phyloP scores from a whole-genome alignment of 2,113 vertebrate species.

The Cyanistes caeruleus region DNA sequence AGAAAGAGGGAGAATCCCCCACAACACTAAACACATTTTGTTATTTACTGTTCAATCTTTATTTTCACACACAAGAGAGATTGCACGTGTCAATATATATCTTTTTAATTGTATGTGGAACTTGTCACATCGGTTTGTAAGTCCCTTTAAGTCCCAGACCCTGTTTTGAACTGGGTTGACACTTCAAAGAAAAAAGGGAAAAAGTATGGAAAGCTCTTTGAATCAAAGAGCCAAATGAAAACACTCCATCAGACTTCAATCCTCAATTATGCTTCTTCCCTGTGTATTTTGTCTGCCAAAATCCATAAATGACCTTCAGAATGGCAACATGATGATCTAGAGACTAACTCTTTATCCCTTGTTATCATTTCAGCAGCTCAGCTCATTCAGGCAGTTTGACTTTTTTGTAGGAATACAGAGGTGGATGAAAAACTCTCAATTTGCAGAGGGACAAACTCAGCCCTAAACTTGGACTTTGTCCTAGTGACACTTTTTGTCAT shows the following conservation, averaged over 20 bases:
- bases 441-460: neutral
- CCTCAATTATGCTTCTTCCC: neutral
- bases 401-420: neutral
- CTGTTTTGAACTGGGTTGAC: conserved; percentile 24
- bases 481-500: neutral
- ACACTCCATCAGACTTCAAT: neutral
- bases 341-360: neutral
- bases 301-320: conserved; percentile 11
- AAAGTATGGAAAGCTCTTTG: conserved; percentile 13
- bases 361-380: neutral
- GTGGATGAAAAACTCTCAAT: neutral
- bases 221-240: conserved; percentile 28
- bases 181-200: conserved; percentile 17
- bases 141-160: conserved; percentile 33
- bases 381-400: neutral
- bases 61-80: conserved; percentile 18
- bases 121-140: conserved; percentile 42
- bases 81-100: neutral
- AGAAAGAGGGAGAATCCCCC: neutral
- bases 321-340: neutral
- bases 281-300: neutral
- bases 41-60: conserved; percentile 33
- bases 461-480: neutral
- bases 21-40: neutral
- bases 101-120: conserved; percentile 25